Percentiles rank a stretch among this genome's conserved stretches.
These are phyloP conservation scores for zebrafish (Danio rerio) DNA, from an alignment of 2,113 vertebrate species.

Conservation along the genomic window DNA sequence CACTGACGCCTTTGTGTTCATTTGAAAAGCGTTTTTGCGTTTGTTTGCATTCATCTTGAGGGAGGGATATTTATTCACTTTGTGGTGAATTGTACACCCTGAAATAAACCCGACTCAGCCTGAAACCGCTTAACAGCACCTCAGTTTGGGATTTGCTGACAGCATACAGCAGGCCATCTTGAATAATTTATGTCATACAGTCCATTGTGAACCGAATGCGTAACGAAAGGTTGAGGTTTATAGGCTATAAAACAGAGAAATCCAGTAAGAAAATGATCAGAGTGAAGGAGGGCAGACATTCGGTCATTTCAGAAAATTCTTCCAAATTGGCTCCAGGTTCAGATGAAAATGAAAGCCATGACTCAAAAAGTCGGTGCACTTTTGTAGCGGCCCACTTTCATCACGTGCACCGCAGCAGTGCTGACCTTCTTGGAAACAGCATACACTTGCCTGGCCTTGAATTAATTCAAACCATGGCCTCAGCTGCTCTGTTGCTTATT, in stretches of 20 bases:
- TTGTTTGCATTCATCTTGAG: slow-evolving; percentile 35
- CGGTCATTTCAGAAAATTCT: slow-evolving; percentile 27
- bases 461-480: not conserved
- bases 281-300: slow-evolving; percentile 12
- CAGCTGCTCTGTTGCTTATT: slow-evolving; percentile 30
- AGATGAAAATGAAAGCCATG: slow-evolving; percentile 9
- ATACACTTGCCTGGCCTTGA: not conserved
- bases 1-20: not conserved
- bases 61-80: slow-evolving; percentile 43
- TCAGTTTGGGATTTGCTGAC: slow-evolving; percentile 41
- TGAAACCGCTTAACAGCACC: slow-evolving; percentile 34
- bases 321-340: slow-evolving; percentile 1
- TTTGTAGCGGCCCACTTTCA: not conserved
- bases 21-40: slow-evolving; percentile 28
- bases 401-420: slow-evolving; percentile 17
- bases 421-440: slow-evolving; percentile 33
- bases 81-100: slow-evolving; percentile 36
- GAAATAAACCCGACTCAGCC: slow-evolving; percentile 30
- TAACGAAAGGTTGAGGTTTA: slow-evolving; percentile 30
- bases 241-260: slow-evolving; percentile 33
- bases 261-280: slow-evolving; percentile 20
- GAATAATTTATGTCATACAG: slow-evolving; percentile 46
- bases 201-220: slow-evolving; percentile 42
- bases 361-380: slow-evolving; percentile 2
- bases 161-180: slow-evolving; percentile 25